A percentile compares a stretch with the other conserved stretches of the same genome.
These are phyloP conservation scores for Lophotriccus pileatus DNA, from an alignment of 2,797 vertebrate genomes.

Conservation along the genomic window DNA sequence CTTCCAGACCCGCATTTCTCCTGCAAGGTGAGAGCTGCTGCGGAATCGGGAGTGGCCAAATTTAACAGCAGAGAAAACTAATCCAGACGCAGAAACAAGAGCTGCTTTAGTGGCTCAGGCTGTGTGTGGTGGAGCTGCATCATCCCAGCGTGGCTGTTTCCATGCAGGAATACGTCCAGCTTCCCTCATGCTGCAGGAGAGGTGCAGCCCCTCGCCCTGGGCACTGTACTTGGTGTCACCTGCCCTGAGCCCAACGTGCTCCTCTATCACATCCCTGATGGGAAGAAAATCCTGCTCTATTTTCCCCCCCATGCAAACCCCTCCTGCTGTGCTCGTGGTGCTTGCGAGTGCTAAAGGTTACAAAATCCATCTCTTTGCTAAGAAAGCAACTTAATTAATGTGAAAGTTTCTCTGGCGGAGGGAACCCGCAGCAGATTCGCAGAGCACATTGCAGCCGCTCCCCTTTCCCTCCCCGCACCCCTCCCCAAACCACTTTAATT, in stretches of 20 bases:
- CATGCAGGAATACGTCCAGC: accelerated
- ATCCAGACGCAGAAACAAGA: accelerated
- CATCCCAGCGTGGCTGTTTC: accelerated
- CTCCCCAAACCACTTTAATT: slow-evolving; percentile 43
- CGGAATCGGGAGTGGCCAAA: not conserved
- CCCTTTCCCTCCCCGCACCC: not conserved
- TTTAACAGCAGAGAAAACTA: not conserved
- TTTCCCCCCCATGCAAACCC: not conserved
- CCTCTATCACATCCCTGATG: not conserved
- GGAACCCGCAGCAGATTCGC: not conserved
- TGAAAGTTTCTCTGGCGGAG: not conserved
- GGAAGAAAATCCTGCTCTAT: not conserved
- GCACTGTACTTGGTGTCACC: accelerated
- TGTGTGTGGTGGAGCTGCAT: not conserved
- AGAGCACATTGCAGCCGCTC: not conserved
- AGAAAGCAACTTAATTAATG: slow-evolving; percentile 49
- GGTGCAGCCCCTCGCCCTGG: accelerated
- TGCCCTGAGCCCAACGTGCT: accelerated
- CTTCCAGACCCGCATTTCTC: not conserved
- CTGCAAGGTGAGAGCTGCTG: not conserved
- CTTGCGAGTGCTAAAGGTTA: slow-evolving; percentile 39
- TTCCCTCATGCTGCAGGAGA: not conserved
- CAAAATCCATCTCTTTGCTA: slow-evolving; percentile 57
- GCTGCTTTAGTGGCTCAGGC: not conserved
- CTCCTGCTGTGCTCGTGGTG: not conserved